Base-by-base conservation (phyloP, 2,113 vertebrate genomes). In the Cheilinus undulatus region DNA sequence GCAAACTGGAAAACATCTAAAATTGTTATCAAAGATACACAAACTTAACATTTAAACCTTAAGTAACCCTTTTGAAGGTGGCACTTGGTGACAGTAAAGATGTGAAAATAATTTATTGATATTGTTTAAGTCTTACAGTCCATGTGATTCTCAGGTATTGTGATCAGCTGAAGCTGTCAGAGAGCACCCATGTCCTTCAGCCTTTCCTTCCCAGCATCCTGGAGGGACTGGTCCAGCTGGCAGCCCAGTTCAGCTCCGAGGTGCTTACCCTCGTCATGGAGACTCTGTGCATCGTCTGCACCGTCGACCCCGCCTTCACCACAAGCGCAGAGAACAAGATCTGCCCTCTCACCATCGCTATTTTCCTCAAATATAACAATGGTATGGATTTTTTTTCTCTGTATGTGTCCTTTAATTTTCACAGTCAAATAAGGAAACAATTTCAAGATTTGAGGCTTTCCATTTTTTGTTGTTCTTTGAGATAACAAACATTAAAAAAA, bases 221-320 rank as follows among this genome's bases (percentile, higher is more conserved):
- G 4, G 98, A 99, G 53, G 97, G 97, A 9, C 89, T 99, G 62
- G 94, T 99, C 62, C 97, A 98, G 84, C 92, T 99, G 61, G 97
- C 97, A 0, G 95, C 97, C 24, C 97, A 99, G 89, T 99, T 99
- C 92, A 99, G 95, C 84, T 97, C 98, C 0, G 98, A 99, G 81
- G 97, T 99, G 58, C 96, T 99, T 24, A 98, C 97, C 70, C 94
- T 99, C 0, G 97, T 99, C 88, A 97, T 99, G 97, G 98, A 99
- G 92, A 98, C 98, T 0, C 92, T 99, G 45, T 99, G 97, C 89
- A 97, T 98, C 5, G 97, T 99, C 9, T 99, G 97, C 86, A 98
- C 97, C 0, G 96, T 99, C 7, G 97, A 99, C 86, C 92, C 96
- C 0, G 93, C 91, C 0, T 99, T 99, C 77, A 99, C 98, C 60